Evolutionary conservation across 2,797 vertebrate species (phyloP).

Genomic region (Chelonia mydas): DNA sequence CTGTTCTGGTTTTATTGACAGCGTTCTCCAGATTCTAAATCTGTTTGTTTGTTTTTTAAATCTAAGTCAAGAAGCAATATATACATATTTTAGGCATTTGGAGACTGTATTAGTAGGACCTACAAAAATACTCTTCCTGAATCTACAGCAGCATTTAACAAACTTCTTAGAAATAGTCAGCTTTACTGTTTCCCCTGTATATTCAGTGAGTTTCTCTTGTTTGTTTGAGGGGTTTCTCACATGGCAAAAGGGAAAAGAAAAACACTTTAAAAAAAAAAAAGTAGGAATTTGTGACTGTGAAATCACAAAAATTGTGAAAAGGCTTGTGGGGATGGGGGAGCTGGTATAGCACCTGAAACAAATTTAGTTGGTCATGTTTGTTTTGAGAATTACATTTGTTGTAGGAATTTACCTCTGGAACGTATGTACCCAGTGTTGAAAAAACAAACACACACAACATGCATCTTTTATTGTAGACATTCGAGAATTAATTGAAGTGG

Average conservation of each 20-base stretch:
- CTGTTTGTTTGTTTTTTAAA: neutral
- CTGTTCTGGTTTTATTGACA: neutral
- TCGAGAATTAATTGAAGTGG: conserved; percentile 94
- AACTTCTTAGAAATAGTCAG: neutral
- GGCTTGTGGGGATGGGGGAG: neutral
- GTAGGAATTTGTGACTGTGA: neutral
- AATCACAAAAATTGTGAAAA: neutral
- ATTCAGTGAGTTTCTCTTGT: neutral
- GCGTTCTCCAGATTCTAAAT: neutral
- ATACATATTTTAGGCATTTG: neutral
- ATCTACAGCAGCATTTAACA: neutral
- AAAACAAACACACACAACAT: rapidly evolving
- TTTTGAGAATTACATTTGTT: neutral
- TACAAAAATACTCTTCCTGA: neutral
- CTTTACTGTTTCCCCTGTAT: neutral
- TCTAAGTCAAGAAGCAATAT: neutral
- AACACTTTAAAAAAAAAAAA: neutral
- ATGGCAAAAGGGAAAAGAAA: neutral
- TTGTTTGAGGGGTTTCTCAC: neutral
- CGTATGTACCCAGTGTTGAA: neutral
- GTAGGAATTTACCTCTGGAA: rapidly evolving
- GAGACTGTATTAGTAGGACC: neutral
- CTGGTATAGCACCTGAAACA: neutral
- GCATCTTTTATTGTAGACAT: conserved; percentile 83
- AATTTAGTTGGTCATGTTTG: neutral